Base-by-base conservation (phyloP, 30 jellyfish, hydroid and myxozoan species). In the Turritopsis rubra region DNA sequence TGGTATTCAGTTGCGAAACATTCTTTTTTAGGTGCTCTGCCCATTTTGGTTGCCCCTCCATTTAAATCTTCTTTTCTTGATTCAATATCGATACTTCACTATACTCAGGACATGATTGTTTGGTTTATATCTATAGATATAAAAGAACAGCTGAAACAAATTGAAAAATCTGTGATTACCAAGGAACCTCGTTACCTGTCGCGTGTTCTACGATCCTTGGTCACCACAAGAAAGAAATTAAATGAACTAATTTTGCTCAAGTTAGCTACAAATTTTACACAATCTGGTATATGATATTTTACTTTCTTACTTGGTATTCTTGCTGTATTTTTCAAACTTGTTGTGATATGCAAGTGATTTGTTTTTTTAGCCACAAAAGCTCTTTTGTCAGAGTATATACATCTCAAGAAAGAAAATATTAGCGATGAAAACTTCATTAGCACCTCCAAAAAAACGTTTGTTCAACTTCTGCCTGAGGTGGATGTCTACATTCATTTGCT, bases 71-170 rank as follows among this genome's bases (percentile, higher is more conserved):
- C n/a, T n/a, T n/a, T n/a, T n/a, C n/a, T n/a, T n/a, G n/a, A n/a
- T n/a, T n/a, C n/a, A n/a, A n/a, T n/a, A n/a, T n/a, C n/a, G n/a
- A n/a, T n/a, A n/a, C n/a, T n/a, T n/a, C n/a, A n/a, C n/a, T n/a
- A n/a, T n/a, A n/a, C n/a, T n/a, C n/a, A n/a, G n/a, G n/a, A n/a
- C n/a, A n/a, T n/a, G n/a, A n/a, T n/a, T n/a, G n/a, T n/a, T n/a
- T n/a, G n/a, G n/a, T n/a, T n/a, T n/a, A n/a, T n/a, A n/a, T n/a
- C n/a, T 72, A 7, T 75, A 92, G 98, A 92, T 65, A 88, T 92
- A 24, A 92, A 88, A 66, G 98, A 92, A 52, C 98, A 92, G 66
- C 94, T 92, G 72, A 75, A 79, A 53, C 98, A 87, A 72, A 85
- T 92, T 28, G 98, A 92, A 41, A 92, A 92, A 75, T 79, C 96